Conservation (phyloP, 2,797 vertebrate genomes). For the Eutrigla gurnardus region DNA sequence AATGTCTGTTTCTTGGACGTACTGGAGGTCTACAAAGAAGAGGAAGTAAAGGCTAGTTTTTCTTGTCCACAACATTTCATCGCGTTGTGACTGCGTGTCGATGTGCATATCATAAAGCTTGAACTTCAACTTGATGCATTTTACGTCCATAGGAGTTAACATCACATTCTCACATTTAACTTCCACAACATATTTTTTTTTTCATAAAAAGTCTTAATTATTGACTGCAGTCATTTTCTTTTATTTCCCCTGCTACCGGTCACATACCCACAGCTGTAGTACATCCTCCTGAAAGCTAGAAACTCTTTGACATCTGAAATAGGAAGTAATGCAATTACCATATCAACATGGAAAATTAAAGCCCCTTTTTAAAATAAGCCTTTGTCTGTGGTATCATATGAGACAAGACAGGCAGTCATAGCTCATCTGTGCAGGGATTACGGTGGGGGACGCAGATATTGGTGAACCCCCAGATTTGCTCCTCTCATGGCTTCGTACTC, state of each 20-base stretch:
- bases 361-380: not conserved
- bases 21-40: not conserved
- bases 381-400: conserved; percentile 31
- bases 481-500: conserved; percentile 19
- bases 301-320: conserved; percentile 20
- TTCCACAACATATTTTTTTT: not conserved
- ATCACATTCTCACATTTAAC: not conserved
- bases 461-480: conserved; percentile 17
- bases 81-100: too few species aligned
- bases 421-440: conserved; percentile 60
- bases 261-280: not conserved
- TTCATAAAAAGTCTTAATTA: not conserved
- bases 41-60: not conserved
- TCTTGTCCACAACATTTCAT: too few species aligned
- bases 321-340: not conserved
- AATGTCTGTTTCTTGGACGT: not conserved
- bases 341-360: conserved; percentile 34
- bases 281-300: conserved; percentile 16
- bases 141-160: not conserved
- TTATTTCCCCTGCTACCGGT: conserved; percentile 20
- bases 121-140: not conserved
- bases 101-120: too few species aligned
- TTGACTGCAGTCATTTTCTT: conserved; percentile 1
- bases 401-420: conserved; percentile 16
- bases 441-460: conserved; percentile 27